phyloP scores from a whole-genome alignment of 2,797 vertebrate genomes.

The Martes flavigula region DNA sequence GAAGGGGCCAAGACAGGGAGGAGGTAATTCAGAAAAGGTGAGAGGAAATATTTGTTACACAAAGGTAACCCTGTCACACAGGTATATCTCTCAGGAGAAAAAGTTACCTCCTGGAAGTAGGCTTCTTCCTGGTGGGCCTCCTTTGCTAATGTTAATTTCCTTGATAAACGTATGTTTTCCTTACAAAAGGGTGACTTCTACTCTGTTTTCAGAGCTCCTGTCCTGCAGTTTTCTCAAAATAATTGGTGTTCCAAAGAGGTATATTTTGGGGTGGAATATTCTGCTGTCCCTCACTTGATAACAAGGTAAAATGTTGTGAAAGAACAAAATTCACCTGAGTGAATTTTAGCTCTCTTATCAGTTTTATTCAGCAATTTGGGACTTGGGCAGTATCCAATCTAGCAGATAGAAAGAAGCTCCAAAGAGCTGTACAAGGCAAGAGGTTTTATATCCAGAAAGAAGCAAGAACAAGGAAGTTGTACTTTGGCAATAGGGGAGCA shows the following conservation, averaged over 20 bases:
- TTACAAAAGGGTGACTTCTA: not conserved
- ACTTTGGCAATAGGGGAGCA: not conserved
- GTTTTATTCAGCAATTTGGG: not conserved
- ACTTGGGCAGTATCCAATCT: not conserved
- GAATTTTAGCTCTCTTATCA: not conserved
- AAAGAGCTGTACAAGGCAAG: not conserved
- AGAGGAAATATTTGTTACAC: not conserved
- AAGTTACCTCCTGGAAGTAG: not conserved
- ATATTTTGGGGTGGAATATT: not conserved
- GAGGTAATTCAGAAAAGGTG: not conserved
- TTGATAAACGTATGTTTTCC: not conserved
- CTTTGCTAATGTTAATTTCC: slow-evolving; percentile 26
- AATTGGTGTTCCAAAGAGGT: not conserved
- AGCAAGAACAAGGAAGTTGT: not conserved
- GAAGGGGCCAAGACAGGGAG: not conserved
- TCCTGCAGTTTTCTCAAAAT: slow-evolving; percentile 11
- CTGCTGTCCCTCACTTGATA: not conserved
- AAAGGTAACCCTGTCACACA: not conserved
- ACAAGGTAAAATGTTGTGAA: not conserved
- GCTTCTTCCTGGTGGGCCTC: not conserved
- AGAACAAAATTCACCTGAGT: not conserved
- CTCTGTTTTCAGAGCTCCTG: not conserved
- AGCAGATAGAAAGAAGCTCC: not conserved
- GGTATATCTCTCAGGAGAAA: not conserved
- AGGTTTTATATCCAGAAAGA: not conserved